Conservation (phyloP, 2,888 invertebrate genomes). For the Leptinotarsa rubiginosa region DNA sequence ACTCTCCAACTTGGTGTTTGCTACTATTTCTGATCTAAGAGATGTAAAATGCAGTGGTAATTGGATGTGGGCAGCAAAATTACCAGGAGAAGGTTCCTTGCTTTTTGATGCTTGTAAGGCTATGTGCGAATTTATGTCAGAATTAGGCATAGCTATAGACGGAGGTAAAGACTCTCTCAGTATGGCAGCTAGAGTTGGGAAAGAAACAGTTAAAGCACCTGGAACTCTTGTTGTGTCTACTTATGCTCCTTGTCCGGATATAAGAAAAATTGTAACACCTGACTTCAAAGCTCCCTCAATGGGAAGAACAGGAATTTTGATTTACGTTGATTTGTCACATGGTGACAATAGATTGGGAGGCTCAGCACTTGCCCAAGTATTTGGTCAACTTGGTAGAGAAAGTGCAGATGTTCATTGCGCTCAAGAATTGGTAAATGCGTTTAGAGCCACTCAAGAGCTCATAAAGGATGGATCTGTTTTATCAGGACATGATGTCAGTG, state of each 20-base stretch:
- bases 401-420: conserved; percentile 85
- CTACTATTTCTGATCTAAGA: conserved; percentile 73
- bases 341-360: conserved; percentile 88
- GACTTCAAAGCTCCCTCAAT: conserved; percentile 80
- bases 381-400: conserved; percentile 75
- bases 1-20: conserved; percentile 89
- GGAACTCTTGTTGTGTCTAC: conserved; percentile 96
- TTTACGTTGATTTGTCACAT: conserved; percentile 83
- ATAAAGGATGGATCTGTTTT: conserved; percentile 78
- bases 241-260: conserved; percentile 95
- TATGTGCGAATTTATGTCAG: conserved; percentile 86
- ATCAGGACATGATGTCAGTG: conserved; percentile 96
- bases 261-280: conserved; percentile 85
- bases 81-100: conserved; percentile 90
- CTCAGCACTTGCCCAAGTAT: conserved; percentile 90
- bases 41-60: conserved; percentile 99
- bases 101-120: conserved; percentile 89
- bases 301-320: conserved; percentile 73
- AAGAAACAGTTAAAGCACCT: conserved; percentile 78
- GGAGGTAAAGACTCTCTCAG: conserved; percentile 97
- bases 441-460: conserved; percentile 86
- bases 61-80: conserved; percentile 99
- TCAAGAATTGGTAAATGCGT: conserved; percentile 77
- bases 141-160: conserved; percentile 89
- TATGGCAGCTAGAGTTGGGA: conserved; percentile 91